These are phyloP conservation scores for Drosophila imparisetae DNA, from an alignment of 2,888 invertebrate genomes.

Conservation along the genomic window DNA sequence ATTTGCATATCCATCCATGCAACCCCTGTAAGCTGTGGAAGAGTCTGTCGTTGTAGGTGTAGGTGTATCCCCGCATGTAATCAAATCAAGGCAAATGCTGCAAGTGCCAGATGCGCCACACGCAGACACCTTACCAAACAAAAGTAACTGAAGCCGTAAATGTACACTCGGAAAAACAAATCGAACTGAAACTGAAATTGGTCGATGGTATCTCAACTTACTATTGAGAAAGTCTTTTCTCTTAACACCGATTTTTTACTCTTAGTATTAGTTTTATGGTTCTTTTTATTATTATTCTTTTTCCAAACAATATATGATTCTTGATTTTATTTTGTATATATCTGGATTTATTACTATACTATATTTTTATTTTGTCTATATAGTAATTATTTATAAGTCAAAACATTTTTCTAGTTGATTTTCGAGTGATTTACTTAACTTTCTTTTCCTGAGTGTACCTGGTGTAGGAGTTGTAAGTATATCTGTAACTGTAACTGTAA, in stretches of 20 bases:
- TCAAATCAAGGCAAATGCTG: conserved; percentile 75
- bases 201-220: background rate
- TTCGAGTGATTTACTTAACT: background rate
- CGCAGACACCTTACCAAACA: conserved; percentile 53
- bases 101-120: conserved; percentile 60
- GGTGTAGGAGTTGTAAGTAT: background rate
- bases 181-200: background rate
- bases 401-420: background rate
- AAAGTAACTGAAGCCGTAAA: conserved; percentile 24
- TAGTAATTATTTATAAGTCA: background rate
- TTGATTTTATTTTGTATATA: background rate
- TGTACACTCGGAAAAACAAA: background rate
- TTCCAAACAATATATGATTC: too few species aligned
- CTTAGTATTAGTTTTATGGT: too few species aligned
- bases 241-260: too few species aligned
- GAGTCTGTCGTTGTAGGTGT: conserved; percentile 4
- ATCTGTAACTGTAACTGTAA: conserved; percentile 9
- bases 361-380: too few species aligned
- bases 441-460: background rate
- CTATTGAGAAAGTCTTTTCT: background rate
- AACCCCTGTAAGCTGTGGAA: conserved; percentile 9
- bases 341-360: background rate
- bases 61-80: conserved; percentile 62
- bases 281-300: too few species aligned
- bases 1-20: conserved; percentile 68